These are phyloP conservation scores for Clarias pachynema DNA, from an alignment of 2,797 vertebrate genomes.

Conservation along the genomic window DNA sequence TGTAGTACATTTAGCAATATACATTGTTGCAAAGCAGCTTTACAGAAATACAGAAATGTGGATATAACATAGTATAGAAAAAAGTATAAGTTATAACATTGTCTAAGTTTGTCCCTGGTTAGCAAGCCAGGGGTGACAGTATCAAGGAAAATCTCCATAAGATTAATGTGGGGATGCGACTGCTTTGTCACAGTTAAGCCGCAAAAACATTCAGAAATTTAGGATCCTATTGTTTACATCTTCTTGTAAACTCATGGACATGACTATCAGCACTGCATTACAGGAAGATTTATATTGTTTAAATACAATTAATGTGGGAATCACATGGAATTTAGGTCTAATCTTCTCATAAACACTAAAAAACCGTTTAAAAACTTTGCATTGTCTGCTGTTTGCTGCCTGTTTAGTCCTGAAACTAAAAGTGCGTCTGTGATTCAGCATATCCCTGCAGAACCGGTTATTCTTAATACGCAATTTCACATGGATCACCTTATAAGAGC, in stretches of 20 bases:
- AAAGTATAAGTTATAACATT: no score
- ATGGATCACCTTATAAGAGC: neutral
- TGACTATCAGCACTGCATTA: neutral
- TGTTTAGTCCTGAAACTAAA: neutral
- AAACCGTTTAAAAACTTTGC: neutral
- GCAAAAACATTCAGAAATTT: neutral
- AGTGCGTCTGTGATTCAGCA: neutral
- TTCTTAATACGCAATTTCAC: conserved; percentile 1
- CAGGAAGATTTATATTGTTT: neutral
- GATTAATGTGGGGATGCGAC: neutral
- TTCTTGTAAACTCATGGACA: neutral
- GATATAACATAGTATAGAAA: no score
- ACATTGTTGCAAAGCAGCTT: no score
- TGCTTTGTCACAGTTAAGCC: neutral
- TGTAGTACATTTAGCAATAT: no score
- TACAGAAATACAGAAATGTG: no score
- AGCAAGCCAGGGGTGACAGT: no score
- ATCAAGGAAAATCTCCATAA: no score
- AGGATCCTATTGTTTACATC: neutral
- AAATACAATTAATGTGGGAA: neutral
- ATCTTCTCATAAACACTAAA: neutral
- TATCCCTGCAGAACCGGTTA: neutral
- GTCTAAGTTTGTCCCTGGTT: no score
- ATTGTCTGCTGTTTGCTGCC: neutral
- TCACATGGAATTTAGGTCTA: neutral